Percentiles rank a stretch among this genome's conserved stretches.
Evolutionary conservation across 2,797 vertebrate species (phyloP).

Genomic region (Eremophila alpestris): DNA sequence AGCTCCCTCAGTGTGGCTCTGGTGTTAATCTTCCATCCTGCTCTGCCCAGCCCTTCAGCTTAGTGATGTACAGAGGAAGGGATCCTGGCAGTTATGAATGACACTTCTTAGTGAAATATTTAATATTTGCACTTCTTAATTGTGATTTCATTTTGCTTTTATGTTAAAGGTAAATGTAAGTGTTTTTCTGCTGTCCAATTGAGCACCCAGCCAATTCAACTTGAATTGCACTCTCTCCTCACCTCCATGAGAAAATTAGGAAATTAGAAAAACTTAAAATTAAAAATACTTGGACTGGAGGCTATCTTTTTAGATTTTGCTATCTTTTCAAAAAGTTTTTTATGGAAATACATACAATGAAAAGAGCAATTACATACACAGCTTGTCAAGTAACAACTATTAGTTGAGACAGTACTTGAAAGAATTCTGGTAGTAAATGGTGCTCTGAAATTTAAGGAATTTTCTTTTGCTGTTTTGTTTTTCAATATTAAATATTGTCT

Average conservation of each 20-base stretch:
- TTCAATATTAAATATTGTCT: not conserved
- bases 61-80: constrained; percentile 10
- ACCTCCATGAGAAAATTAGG: accelerated
- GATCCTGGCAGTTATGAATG: constrained; percentile 21
- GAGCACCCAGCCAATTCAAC: not conserved
- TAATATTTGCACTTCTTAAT: constrained; percentile 2
- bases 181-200: not conserved
- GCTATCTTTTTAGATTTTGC: not conserved
- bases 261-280: not conserved
- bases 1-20: constrained; percentile 7
- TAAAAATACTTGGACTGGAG: not conserved
- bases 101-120: constrained; percentile 40
- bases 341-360: not conserved
- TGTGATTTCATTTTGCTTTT: not conserved
- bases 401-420: not conserved
- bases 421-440: not conserved
- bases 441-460: not conserved
- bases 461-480: not conserved
- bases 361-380: not conserved
- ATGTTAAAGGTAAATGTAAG: not conserved
- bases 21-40: constrained; percentile 53
- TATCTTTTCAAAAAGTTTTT: not conserved
- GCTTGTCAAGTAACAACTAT: not conserved
- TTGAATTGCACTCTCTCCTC: accelerated
- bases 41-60: constrained; percentile 50